Conservation (phyloP, 2,797 vertebrate species). For the Bufotes viridis region DNA sequence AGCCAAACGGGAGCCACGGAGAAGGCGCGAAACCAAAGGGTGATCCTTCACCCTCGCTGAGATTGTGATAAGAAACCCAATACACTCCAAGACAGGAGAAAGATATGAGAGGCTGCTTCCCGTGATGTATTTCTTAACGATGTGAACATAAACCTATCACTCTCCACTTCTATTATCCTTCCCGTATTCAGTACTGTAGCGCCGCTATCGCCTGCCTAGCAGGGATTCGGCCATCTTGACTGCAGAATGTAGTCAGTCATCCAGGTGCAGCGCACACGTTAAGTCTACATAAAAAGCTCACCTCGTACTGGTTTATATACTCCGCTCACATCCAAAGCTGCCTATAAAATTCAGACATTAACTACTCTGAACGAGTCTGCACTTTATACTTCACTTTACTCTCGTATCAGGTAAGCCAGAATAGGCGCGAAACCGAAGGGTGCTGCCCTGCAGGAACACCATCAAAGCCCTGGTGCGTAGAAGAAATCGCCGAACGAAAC, state of each 20-base stretch:
- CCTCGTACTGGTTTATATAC: not conserved
- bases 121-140: not conserved
- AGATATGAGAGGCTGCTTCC: not conserved
- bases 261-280: not conserved
- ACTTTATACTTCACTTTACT: not conserved
- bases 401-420: not conserved
- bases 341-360: not conserved
- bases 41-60: not conserved
- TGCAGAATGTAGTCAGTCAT: not conserved
- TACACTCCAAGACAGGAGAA: conserved; percentile 4
- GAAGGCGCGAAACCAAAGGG: too few species aligned
- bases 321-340: conserved; percentile 4
- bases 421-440: too few species aligned
- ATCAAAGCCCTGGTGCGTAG: too few species aligned
- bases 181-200: not conserved
- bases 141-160: not conserved
- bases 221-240: not conserved
- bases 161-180: not conserved
- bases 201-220: not conserved
- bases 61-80: conserved; percentile 33
- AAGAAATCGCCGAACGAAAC: too few species aligned
- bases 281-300: not conserved
- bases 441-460: too few species aligned
- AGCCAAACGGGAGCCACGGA: too few species aligned
- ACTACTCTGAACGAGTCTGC: not conserved